These are phyloP conservation scores for Gila orcuttii DNA, from an alignment of 2,113 vertebrate species.

Conservation along the genomic window DNA sequence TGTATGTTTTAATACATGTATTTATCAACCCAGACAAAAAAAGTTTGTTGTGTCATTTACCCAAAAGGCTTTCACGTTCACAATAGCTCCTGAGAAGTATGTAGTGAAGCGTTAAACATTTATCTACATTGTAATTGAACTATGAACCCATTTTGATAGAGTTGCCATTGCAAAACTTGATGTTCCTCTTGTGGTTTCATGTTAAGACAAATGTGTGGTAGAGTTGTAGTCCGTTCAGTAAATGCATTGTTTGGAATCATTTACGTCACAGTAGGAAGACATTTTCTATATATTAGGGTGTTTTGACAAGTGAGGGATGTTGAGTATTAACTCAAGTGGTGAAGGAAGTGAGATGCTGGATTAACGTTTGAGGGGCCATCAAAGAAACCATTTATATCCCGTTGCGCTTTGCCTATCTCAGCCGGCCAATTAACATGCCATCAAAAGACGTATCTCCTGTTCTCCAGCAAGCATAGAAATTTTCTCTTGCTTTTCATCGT, in stretches of 20 bases:
- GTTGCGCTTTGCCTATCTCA: slow-evolving; percentile 19
- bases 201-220: neutral
- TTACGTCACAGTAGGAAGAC: neutral
- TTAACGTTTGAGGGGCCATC: slow-evolving; percentile 33
- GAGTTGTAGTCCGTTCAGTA: neutral
- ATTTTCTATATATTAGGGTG: neutral
- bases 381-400: slow-evolving; percentile 30
- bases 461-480: slow-evolving; percentile 1
- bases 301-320: slow-evolving; percentile 14
- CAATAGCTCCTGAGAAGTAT: neutral
- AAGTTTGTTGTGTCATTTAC: too few species aligned
- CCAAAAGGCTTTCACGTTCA: too few species aligned
- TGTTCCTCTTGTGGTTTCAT: neutral
- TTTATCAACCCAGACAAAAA: too few species aligned
- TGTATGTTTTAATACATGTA: too few species aligned
- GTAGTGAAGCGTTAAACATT: neutral
- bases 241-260: neutral
- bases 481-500: slow-evolving; percentile 32
- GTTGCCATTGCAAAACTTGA: neutral
- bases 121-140: neutral
- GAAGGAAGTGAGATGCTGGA: slow-evolving; percentile 14
- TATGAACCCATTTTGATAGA: neutral
- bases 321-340: neutral
- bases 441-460: slow-evolving; percentile 21
- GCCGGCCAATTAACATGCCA: slow-evolving; percentile 16